Evolutionary conservation across 2,797 vertebrate species (phyloP).

Genomic region (Sibirionetta formosa): DNA sequence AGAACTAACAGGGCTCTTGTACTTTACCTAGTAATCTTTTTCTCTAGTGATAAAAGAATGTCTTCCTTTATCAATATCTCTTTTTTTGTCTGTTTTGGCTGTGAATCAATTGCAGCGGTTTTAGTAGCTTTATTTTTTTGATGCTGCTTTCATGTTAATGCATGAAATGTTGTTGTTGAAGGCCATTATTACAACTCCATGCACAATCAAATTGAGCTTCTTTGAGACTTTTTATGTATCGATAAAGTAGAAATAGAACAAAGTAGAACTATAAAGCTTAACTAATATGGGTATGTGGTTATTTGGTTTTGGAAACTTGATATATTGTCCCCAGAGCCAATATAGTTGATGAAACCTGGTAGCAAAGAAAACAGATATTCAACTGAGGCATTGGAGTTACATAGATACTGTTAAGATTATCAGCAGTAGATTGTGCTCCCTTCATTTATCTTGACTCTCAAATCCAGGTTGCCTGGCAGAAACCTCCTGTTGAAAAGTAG

Average conservation of each 20-base stretch:
- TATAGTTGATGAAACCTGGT: not conserved
- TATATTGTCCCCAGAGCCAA: not conserved
- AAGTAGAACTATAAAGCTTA: not conserved
- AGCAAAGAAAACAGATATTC: not conserved
- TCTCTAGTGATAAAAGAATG: not conserved
- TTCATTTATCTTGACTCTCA: slow-evolving; percentile 3
- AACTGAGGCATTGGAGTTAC: not conserved
- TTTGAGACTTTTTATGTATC: not conserved
- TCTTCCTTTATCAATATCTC: not conserved
- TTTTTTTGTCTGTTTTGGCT: not conserved
- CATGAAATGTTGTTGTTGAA: not conserved
- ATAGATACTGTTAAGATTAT: not conserved
- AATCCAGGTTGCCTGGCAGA: not conserved
- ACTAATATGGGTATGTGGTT: not conserved
- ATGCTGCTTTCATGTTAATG: not conserved
- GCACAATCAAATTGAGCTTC: not conserved
- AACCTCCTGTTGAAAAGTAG: not conserved
- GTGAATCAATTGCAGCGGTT: not conserved
- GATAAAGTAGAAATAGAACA: not conserved
- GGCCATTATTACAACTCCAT: not conserved
- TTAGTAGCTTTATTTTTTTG: not conserved
- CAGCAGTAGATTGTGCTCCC: slow-evolving; percentile 15
- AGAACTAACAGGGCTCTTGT: not conserved
- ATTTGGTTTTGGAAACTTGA: not conserved
- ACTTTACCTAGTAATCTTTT: not conserved